Evolutionary conservation across 2,113 vertebrate genomes (phyloP), one percentile per base, ranked within the genome.

Genomic region (Phylloscopus whistleri): DNA sequence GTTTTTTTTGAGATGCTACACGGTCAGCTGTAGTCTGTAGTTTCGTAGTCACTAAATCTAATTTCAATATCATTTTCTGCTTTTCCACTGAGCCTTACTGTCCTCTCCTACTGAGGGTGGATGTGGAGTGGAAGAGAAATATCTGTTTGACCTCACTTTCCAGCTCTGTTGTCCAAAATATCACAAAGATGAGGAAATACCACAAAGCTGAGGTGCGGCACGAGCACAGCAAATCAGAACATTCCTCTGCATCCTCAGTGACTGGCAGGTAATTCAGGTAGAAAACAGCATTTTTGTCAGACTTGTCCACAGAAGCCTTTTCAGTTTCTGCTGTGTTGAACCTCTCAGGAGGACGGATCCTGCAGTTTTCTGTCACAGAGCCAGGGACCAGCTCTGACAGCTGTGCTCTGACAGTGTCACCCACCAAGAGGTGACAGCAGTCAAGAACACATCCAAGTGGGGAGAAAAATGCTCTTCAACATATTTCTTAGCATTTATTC

Each of bases 211-310:
- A 81, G 35, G 20, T 67, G 19, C 78, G 44, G 35, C 18, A 63
- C 12, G 16, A 16, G 43, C 56, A 2, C 44, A 24, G 58, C 14
- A 28, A 23, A 68, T 66, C 44, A 53, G 74, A 55, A 24, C 4
- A 16, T 28, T 33, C 37, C 46, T 49, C 44, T 26, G 48, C 24
- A 4, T 39, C 13, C 66, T 51, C n/a, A 35, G 39, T 15, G 43
- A 91, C 63, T 83, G 89, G 62, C 87, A 83, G 84, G 43, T 49
- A 93, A 91, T 59, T 88, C 87, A 67, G 84, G 84, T 83, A 93
- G 91, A 95, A 97, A 96, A 85, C 46, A 80, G 39, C 66, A 48
- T 74, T 90, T 91, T 95, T 94, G 81, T 94, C 78, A 89, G 66
- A 33, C 67, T 66, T 88, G 82, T 94, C 87, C 75, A 56, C 55